These are phyloP conservation scores for Nothobranchius kuhntae DNA, from an alignment of 2,113 vertebrate species.

Conservation along the genomic window DNA sequence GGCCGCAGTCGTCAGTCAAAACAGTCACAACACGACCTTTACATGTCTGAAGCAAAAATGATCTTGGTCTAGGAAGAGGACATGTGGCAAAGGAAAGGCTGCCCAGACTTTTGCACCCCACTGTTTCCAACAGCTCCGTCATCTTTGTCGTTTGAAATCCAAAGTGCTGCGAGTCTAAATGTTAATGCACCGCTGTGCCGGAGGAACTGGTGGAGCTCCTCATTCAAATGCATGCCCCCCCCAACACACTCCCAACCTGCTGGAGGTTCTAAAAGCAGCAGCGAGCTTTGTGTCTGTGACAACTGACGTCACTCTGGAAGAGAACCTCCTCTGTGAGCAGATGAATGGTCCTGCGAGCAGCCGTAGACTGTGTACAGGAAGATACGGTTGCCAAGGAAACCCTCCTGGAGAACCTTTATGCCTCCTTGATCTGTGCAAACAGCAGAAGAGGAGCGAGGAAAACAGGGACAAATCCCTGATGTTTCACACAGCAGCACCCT, in stretches of 20 bases:
- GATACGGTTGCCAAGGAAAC: constrained; percentile 84
- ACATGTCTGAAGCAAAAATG: too few species aligned
- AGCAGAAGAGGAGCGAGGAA: constrained; percentile 39
- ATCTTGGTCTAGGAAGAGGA: too few species aligned
- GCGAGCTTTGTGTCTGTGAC: constrained; percentile 57
- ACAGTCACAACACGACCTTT: too few species aligned
- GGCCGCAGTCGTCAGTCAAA: too few species aligned
- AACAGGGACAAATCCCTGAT: constrained; percentile 68
- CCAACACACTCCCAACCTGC: constrained; percentile 44
- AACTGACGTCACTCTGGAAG: constrained; percentile 51
- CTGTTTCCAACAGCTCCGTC: constrained; percentile 50
- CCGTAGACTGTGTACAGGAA: constrained; percentile 75
- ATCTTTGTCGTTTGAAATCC: constrained; percentile 47
- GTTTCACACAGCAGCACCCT: constrained; percentile 43
- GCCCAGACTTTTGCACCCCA: too few species aligned
- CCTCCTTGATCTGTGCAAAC: constrained; percentile 70
- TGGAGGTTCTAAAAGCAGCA: constrained; percentile 67
- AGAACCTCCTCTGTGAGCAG: constrained; percentile 68
- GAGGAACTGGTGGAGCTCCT: constrained; percentile 42
- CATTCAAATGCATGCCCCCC: constrained; percentile 56
- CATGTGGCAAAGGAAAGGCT: too few species aligned
- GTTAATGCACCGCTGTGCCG: constrained; percentile 62
- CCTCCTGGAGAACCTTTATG: constrained; percentile 63
- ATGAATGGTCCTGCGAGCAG: constrained; percentile 70
- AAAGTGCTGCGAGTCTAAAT: constrained; percentile 54